phyloP scores from a whole-genome alignment of 2,888 invertebrate species.

The Epistrophe eligans region DNA sequence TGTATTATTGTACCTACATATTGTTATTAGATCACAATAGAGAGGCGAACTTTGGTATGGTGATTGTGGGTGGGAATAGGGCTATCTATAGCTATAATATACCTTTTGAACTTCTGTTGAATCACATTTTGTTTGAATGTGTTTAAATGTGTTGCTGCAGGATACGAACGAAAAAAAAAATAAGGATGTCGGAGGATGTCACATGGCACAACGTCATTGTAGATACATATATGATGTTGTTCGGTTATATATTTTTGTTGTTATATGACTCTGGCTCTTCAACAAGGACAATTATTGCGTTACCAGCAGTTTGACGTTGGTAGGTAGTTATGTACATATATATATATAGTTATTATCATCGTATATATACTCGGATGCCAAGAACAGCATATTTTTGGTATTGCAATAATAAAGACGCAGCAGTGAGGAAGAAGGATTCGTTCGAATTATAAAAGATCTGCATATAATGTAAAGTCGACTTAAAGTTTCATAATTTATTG shows the following conservation, averaged over 20 bases:
- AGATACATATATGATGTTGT: neutral
- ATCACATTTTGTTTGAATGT: conserved; percentile 52
- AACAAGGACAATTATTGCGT: conserved; percentile 56
- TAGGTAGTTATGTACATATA: too few relatives aligned
- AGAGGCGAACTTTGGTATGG: conserved; percentile 18
- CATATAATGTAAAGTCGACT: conserved; percentile 9
- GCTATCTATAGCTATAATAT: neutral
- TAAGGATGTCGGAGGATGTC: conserved; percentile 53
- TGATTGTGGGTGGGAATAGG: neutral
- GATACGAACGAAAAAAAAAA: neutral
- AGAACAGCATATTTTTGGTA: conserved; percentile 47
- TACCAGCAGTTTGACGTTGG: conserved; percentile 50
- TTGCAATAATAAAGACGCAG: neutral
- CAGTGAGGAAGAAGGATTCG: neutral
- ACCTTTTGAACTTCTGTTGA: conserved; percentile 59
- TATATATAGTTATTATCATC: conserved; percentile 8
- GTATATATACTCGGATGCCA: conserved; percentile 24
- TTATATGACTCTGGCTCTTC: conserved; percentile 2
- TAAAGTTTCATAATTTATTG: conserved; percentile 52
- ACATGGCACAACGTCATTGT: conserved; percentile 56
- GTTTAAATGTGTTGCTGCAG: conserved; percentile 30
- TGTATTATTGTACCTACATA: neutral
- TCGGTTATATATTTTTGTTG: conserved; percentile 28
- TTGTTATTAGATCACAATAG: conserved; percentile 38
- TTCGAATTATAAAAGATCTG: conserved; percentile 25